phyloP scores from a whole-genome alignment of 2,797 vertebrate species.

The Smutsia temminckii region DNA sequence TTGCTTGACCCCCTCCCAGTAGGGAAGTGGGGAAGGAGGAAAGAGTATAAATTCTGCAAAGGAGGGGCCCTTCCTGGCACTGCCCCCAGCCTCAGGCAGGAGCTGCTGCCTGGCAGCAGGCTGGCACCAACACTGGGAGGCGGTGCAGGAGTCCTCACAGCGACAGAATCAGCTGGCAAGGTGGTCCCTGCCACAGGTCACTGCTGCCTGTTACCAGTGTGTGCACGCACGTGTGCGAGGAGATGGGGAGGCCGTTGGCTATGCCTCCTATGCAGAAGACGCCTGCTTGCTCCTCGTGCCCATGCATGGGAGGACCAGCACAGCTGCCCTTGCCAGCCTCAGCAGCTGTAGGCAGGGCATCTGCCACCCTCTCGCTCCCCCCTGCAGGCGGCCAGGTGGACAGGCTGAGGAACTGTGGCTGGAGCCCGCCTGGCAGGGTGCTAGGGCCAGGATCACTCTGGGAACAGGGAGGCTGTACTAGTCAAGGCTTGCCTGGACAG shows the following conservation, averaged over 20 bases:
- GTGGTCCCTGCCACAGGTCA: background rate
- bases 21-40: background rate
- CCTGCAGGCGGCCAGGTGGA: background rate
- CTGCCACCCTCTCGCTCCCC: background rate
- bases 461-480: background rate
- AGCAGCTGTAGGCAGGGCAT: background rate
- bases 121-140: background rate
- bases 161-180: background rate
- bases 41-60: background rate
- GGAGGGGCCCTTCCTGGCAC: background rate
- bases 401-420: rapidly evolving
- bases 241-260: background rate
- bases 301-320: background rate
- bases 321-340: background rate
- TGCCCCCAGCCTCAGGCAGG: rapidly evolving
- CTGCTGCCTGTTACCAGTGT: rapidly evolving
- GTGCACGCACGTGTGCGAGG: rapidly evolving
- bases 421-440: background rate
- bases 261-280: background rate
- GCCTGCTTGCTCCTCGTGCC: background rate
- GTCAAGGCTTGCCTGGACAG: background rate
- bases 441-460: background rate
- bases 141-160: background rate
- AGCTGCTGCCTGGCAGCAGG: background rate
- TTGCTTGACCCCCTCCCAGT: background rate